These are phyloP conservation scores for Chromobotia macracanthus DNA, from an alignment of 2,797 vertebrate genomes.

Conservation along the genomic window DNA sequence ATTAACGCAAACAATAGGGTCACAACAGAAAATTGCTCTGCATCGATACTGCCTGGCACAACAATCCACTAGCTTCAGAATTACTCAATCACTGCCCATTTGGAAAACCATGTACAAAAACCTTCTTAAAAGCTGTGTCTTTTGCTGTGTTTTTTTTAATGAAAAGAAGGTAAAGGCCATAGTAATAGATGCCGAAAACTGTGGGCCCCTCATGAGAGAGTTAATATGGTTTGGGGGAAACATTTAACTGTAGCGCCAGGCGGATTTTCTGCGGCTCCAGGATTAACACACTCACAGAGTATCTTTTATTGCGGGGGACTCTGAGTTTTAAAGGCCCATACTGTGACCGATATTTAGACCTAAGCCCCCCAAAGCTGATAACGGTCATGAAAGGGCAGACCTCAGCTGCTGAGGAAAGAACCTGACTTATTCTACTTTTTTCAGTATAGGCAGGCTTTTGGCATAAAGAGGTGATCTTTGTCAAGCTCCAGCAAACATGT, in stretches of 20 bases:
- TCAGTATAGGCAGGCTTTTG: constrained; percentile 65
- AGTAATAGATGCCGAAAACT: constrained; percentile 69
- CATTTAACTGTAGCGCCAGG: constrained; percentile 72
- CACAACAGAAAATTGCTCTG: constrained; percentile 71
- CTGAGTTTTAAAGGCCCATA: constrained; percentile 77
- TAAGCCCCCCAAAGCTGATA: constrained; percentile 79
- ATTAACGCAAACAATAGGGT: constrained; percentile 73
- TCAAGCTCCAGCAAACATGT: constrained; percentile 37
- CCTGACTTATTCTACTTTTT: constrained; percentile 61
- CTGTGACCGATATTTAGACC: constrained; percentile 84
- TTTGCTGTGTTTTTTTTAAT: constrained; percentile 45
- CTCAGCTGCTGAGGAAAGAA: constrained; percentile 72
- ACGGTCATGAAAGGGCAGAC: constrained; percentile 77
- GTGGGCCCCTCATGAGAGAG: constrained; percentile 66
- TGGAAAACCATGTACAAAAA: constrained; percentile 49
- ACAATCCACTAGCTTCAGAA: constrained; percentile 72
- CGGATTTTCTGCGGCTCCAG: constrained; percentile 75
- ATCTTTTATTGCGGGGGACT: constrained; percentile 77
- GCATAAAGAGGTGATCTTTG: constrained; percentile 61
- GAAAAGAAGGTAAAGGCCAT: constrained; percentile 68
- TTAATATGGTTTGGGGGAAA: constrained; percentile 78
- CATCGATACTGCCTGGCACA: constrained; percentile 69
- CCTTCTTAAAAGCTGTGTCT: constrained; percentile 49
- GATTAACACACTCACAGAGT: constrained; percentile 80
- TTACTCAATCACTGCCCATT: constrained; percentile 72